Conservation (phyloP, 2,797 vertebrate species). For the Eupleurogrammus muticus region DNA sequence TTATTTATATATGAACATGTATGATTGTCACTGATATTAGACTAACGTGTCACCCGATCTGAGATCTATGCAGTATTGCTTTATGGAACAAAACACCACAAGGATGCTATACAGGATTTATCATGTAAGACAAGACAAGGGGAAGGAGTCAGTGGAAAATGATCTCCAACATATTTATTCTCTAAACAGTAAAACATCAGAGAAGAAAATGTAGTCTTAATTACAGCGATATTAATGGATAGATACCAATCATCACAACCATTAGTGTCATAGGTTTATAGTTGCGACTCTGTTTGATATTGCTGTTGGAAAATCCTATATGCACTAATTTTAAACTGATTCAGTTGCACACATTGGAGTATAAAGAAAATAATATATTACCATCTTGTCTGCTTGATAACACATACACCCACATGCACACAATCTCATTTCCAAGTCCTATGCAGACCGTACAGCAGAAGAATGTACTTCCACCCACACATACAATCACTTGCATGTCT, state of each 20-base stretch:
- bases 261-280: constrained; percentile 13
- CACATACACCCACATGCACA: constrained; percentile 40
- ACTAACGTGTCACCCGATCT: not conserved
- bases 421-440: constrained; percentile 40
- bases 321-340: constrained; percentile 7
- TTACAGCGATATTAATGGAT: constrained; percentile 5
- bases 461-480: constrained; percentile 50
- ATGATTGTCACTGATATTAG: no score
- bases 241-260: constrained; percentile 9
- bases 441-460: constrained; percentile 47
- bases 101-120: not conserved
- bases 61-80: not conserved
- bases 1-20: no score
- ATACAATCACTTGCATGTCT: constrained; percentile 35
- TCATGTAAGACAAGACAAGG: not conserved
- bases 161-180: not conserved
- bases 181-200: not conserved
- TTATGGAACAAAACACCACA: not conserved
- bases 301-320: not conserved
- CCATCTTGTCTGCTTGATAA: constrained; percentile 31
- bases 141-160: not conserved
- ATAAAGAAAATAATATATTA: constrained; percentile 38
- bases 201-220: constrained; percentile 14
- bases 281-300: constrained; percentile 12
- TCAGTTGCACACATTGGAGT: constrained; percentile 1